Conservation (phyloP, 1,140 invertebrate species). For the Trigoniulus corallinus region DNA sequence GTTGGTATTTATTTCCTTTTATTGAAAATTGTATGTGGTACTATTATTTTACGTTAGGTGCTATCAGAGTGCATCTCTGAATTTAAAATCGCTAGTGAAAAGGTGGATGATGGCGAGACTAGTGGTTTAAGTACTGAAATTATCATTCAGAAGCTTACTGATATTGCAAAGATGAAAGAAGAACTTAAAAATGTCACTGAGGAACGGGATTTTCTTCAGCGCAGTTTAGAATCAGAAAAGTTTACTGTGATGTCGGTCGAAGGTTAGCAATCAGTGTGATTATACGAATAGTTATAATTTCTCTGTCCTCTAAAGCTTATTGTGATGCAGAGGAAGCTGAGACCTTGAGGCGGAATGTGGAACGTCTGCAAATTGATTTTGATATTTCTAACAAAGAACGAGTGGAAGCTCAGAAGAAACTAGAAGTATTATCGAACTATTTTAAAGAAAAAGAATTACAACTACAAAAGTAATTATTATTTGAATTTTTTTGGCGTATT, state of each 20-base stretch:
- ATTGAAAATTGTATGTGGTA: no score
- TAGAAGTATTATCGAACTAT: slow-evolving; percentile 68
- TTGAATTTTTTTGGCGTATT: neutral
- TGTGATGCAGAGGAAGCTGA: no score
- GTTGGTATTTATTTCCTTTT: no score
- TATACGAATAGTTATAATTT: no score
- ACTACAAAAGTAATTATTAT: slow-evolving; percentile 43
- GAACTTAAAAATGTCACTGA: neutral
- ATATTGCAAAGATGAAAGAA: neutral
- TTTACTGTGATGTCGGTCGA: no score
- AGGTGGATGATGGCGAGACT: neutral
- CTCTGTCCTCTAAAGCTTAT: no score
- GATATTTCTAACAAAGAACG: slow-evolving; percentile 37
- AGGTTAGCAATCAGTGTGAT: no score
- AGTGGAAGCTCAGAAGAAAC: slow-evolving; percentile 56
- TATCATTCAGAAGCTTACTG: neutral
- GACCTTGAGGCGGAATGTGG: neutral
- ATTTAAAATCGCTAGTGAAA: neutral
- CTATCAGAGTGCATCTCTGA: neutral
- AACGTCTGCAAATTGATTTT: neutral
- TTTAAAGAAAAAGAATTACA: slow-evolving; percentile 76
- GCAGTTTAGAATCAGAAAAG: no score
- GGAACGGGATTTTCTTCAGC: neutral
- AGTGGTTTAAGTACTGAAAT: neutral
- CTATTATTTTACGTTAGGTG: neutral